Evolutionary conservation across 2,888 invertebrate genomes (phyloP), one percentile per base, ranked within the genome.

Genomic region (Sarcophaga subvicina): DNA sequence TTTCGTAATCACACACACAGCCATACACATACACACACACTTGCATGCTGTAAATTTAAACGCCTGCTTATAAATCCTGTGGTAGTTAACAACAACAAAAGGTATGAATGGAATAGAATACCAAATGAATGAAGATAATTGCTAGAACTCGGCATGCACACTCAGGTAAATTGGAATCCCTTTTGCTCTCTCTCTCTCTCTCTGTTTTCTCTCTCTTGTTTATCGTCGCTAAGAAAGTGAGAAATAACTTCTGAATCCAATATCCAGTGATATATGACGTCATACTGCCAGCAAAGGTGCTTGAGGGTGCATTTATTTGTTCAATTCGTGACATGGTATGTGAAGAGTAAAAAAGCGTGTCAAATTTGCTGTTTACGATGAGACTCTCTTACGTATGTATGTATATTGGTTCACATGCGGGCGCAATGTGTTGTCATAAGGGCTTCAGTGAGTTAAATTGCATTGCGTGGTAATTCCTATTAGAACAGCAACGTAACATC

Each of bases 351-450:
- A 67, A 45, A 87, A 87, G 87, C 83, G 79, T 87, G 84, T 81
- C 81, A 81, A 87, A 84, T 87, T 87, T 75, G n/a, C 71, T 66
- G 62, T 86, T 67, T 77, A 54, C 17, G 12, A 0, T 37, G 10
- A 37, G 37, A 10, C 10, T 2, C 37, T 10, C 3, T 78, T 67
- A 12, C 2, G 27, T 69, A n/a, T n/a, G n/a, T n/a, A 14, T 47
- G 60, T 71, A 81, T 75, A 80, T 71, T 78, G 75, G 67, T 84
- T 84, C 83, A 81, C 87, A 87, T 87, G 79, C 87, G 87, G 81
- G 81, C 60, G 14, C 83, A 84, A 84, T 84, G 62, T 87, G 87
- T 76, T 71, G 6, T 70, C 62, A 75, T 84, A 67, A 54, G 80
- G 83, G 83, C 17, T 54, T 54, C 14, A 54, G 54, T 12, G 12